phyloP scores from a whole-genome alignment of 2,113 vertebrate genomes.

The Peromyscus californicus region DNA sequence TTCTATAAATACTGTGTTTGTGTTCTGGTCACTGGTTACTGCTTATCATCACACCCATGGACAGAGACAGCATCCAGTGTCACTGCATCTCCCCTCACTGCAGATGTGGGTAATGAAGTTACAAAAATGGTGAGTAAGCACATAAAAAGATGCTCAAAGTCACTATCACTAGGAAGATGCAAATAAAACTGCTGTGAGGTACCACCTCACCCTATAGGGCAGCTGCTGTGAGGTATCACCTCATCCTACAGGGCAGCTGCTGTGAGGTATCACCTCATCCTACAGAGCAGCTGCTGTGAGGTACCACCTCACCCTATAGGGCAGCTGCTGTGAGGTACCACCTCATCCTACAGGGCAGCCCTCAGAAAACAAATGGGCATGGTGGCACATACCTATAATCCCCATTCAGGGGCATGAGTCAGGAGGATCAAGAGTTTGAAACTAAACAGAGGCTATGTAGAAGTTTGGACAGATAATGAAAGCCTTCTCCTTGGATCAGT shows the following conservation, averaged over 20 bases:
- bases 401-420: neutral
- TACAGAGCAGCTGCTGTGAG: neutral
- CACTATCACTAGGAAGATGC: neutral
- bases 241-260: neutral
- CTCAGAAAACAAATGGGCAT: neutral
- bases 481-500: neutral
- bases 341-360: neutral
- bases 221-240: neutral
- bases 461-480: neutral
- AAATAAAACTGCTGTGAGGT: neutral
- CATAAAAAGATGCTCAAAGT: neutral
- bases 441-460: neutral
- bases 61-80: neutral
- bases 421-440: neutral
- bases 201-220: neutral
- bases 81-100: neutral
- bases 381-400: neutral
- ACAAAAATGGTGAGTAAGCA: neutral
- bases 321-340: neutral
- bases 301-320: neutral
- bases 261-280: neutral
- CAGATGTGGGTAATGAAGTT: neutral
- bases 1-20: neutral
- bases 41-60: neutral
- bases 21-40: neutral